Conservation (phyloP, 2,797 vertebrate genomes). For the Rhodeus uyekii region DNA sequence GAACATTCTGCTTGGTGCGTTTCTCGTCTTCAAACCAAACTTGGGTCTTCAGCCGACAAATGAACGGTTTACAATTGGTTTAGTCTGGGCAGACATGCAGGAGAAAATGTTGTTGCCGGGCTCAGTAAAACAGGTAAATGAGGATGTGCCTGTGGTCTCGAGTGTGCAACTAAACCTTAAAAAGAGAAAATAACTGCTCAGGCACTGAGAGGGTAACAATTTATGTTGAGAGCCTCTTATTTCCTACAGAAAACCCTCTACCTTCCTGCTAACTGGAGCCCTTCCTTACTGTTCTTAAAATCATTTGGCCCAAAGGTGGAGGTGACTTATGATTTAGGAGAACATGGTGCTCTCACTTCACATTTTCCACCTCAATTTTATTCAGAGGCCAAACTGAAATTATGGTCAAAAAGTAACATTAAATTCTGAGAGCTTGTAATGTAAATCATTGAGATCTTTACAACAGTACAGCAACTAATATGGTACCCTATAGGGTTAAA, state of each 20-base stretch:
- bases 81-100: too few relatives aligned
- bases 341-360: neutral
- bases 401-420: too few relatives aligned
- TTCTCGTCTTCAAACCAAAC: too few relatives aligned
- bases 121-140: neutral
- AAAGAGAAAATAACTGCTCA: conserved; percentile 24
- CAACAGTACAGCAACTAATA: neutral
- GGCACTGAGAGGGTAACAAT: neutral
- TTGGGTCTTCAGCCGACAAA: neutral
- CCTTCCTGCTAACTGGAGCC: neutral
- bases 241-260: neutral
- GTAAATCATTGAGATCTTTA: neutral
- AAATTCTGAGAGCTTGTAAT: too few relatives aligned
- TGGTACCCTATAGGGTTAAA: neutral
- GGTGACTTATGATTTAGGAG: neutral
- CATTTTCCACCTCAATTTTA: too few relatives aligned
- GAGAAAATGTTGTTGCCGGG: neutral
- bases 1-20: too few relatives aligned
- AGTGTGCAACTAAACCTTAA: conserved; percentile 5
- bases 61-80: conserved; percentile 32
- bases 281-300: neutral
- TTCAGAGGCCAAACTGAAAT: too few relatives aligned
- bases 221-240: neutral
- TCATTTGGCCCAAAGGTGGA: neutral
- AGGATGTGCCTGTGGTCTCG: neutral